Percentiles rank a stretch among this genome's conserved stretches.
Conservation (phyloP, 1,140 invertebrate species). For the Ceratoteleas bidentatus region DNA sequence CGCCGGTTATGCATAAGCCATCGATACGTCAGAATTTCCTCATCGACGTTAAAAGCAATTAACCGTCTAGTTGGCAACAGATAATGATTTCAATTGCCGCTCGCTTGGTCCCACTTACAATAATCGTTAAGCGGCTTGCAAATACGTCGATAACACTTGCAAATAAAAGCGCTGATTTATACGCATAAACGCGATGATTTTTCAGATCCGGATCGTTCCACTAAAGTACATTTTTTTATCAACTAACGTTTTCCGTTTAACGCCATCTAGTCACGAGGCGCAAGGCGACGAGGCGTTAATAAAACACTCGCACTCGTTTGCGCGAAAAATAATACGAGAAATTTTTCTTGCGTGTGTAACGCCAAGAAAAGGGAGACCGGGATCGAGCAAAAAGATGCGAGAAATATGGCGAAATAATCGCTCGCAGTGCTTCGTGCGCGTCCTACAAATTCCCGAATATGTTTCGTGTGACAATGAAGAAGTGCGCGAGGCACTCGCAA, state of each 20-base stretch:
- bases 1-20: slow-evolving; percentile 15
- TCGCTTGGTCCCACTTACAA: neutral
- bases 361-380: slow-evolving; percentile 29
- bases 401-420: slow-evolving; percentile 61
- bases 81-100: too few relatives aligned
- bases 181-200: slow-evolving; percentile 15
- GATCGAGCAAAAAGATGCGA: slow-evolving; percentile 23
- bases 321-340: slow-evolving; percentile 54
- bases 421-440: slow-evolving; percentile 23
- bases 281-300: slow-evolving; percentile 51
- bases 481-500: slow-evolving; percentile 31
- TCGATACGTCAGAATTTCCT: slow-evolving; percentile 37
- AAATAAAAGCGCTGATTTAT: slow-evolving; percentile 8
- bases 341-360: slow-evolving; percentile 54
- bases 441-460: slow-evolving; percentile 48
- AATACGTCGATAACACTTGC: neutral
- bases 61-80: slow-evolving; percentile 11
- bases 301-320: slow-evolving; percentile 54
- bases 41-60: slow-evolving; percentile 25
- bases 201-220: slow-evolving; percentile 7
- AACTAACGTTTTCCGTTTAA: slow-evolving; percentile 49
- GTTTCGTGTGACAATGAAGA: slow-evolving; percentile 58
- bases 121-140: neutral
- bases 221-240: slow-evolving; percentile 41
- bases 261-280: slow-evolving; percentile 49